A percentile compares a stretch with the other conserved stretches of the same genome.
Conservation (phyloP, 2,888 invertebrate genomes). For the Torymus aiolomorphi region DNA sequence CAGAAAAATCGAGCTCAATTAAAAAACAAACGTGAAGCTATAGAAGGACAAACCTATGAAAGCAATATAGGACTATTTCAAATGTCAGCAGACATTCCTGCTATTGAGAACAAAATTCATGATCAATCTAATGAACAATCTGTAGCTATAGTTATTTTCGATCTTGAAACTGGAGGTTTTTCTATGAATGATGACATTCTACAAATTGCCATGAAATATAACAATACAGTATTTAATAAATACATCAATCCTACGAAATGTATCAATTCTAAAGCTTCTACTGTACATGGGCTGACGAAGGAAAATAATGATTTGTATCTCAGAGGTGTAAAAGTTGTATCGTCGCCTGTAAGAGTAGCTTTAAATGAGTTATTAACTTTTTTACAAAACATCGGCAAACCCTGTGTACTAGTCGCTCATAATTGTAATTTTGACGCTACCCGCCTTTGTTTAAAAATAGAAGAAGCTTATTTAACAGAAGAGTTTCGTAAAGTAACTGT, state of each 20-base stretch:
- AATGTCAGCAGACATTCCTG: background rate
- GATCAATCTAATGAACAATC: constrained; percentile 24
- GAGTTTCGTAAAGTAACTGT: constrained; percentile 30
- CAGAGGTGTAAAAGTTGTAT: constrained; percentile 10
- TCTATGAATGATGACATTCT: constrained; percentile 53
- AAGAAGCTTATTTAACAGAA: constrained; percentile 49
- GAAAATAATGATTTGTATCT: background rate
- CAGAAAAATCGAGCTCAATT: too few relatives aligned
- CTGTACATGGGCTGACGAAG: constrained; percentile 35
- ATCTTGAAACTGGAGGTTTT: constrained; percentile 56
- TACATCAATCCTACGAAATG: constrained; percentile 51
- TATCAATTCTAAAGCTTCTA: constrained; percentile 51
- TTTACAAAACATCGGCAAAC: constrained; percentile 9
- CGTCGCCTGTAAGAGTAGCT: background rate
- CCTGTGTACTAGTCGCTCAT: too few relatives aligned
- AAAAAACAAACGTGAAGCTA: too few relatives aligned
- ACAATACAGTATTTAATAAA: constrained; percentile 48
- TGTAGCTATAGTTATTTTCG: constrained; percentile 45
- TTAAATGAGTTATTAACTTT: constrained; percentile 9
- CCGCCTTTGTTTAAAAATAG: constrained; percentile 35
- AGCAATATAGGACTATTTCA: constrained; percentile 40
- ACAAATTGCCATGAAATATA: constrained; percentile 53
- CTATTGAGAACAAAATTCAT: background rate
- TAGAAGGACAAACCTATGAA: too few relatives aligned
- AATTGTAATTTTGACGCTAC: too few relatives aligned